Evolutionary conservation across 2,888 invertebrate genomes (phyloP).

Genomic region (Congeria kusceri): DNA sequence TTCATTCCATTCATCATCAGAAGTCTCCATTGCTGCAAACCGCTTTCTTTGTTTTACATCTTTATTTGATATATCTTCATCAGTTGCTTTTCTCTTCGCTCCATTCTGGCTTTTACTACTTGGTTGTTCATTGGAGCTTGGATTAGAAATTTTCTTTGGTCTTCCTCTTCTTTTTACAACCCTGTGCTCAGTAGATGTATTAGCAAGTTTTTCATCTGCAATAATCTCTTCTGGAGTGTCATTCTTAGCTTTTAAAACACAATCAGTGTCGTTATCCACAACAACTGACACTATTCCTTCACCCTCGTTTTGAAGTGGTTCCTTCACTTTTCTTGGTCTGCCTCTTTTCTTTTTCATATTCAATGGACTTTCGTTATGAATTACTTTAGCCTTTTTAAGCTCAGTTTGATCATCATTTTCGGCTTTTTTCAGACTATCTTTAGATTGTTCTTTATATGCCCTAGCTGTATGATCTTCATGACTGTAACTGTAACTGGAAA

Average conservation of each 20-base stretch:
- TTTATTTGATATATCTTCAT: neutral
- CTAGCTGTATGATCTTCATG: slow-evolving; percentile 37
- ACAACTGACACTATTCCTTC: neutral
- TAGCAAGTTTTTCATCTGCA: too few relatives aligned
- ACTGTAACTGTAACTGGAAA: slow-evolving; percentile 44
- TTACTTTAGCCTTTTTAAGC: neutral
- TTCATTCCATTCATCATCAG: slow-evolving; percentile 9
- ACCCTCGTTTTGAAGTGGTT: neutral
- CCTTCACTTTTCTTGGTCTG: neutral
- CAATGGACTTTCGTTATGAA: neutral
- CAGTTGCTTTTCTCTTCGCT: slow-evolving; percentile 1
- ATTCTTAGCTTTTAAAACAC: neutral
- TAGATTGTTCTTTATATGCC: neutral
- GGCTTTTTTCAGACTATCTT: neutral
- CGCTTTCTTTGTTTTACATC: neutral
- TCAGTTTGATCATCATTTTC: neutral
- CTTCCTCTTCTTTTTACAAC: neutral
- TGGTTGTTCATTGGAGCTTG: neutral
- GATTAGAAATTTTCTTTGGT: neutral
- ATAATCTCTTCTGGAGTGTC: too few relatives aligned
- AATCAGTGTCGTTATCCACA: slow-evolving; percentile 4
- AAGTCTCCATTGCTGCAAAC: neutral
- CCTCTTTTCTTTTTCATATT: neutral
- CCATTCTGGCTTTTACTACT: neutral
- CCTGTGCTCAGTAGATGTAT: too few relatives aligned